phyloP scores from a whole-genome alignment of 2,888 invertebrate species.

The Desoria tigrina region DNA sequence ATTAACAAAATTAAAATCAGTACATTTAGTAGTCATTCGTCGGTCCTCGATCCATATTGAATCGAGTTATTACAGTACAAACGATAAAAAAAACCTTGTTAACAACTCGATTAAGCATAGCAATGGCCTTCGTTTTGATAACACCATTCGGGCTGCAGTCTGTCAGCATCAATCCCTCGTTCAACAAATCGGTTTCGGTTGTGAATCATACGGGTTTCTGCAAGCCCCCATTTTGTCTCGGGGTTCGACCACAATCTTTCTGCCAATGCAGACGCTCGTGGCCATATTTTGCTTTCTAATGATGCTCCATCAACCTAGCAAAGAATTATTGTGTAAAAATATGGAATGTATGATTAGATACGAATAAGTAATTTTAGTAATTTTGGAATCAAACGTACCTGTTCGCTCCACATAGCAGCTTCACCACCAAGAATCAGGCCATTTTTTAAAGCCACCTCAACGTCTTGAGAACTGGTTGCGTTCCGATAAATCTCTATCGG shows the following conservation, averaged over 20 bases:
- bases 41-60: too few relatives aligned
- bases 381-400: conserved; percentile 57
- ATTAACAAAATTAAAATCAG: too few relatives aligned
- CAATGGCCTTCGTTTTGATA: conserved; percentile 49
- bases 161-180: conserved; percentile 43
- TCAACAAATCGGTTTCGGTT: conserved; percentile 44
- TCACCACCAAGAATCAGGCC: conserved; percentile 68
- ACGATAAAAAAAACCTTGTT: too few relatives aligned
- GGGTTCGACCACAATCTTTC: conserved; percentile 53
- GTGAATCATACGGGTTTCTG: conserved; percentile 49
- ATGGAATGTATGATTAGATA: too few relatives aligned
- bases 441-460: conserved; percentile 31
- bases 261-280: conserved; percentile 48
- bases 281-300: conserved; percentile 48
- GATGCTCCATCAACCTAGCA: conserved; percentile 42
- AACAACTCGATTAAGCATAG: too few relatives aligned
- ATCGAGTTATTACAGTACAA: too few relatives aligned
- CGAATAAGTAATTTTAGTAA: too few relatives aligned
- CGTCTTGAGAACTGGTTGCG: conserved; percentile 27
- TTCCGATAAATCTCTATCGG: conserved; percentile 62
- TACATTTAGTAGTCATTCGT: too few relatives aligned
- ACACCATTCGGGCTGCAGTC: conserved; percentile 53
- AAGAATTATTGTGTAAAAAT: too few relatives aligned
- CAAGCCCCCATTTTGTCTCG: conserved; percentile 39
- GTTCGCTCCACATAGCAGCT: conserved; percentile 84